Evolutionary conservation across 1,140 invertebrate species (phyloP).

Genomic region (Maconellicoccus hirsutus): DNA sequence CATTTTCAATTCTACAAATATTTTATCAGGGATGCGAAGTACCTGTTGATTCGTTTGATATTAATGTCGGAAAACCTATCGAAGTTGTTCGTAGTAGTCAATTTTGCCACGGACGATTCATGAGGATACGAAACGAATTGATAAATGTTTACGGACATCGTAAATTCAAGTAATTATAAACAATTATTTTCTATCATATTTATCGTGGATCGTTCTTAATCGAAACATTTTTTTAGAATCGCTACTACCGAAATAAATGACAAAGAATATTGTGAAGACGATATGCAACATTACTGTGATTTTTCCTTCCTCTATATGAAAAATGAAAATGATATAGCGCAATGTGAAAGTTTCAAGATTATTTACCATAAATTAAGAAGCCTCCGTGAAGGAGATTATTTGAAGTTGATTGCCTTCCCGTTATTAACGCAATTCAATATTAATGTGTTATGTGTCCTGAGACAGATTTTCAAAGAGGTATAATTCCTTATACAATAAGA

Average conservation of each 20-base stretch:
- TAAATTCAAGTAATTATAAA: background rate
- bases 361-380: background rate
- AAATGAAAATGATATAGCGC: background rate
- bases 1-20: too few species aligned
- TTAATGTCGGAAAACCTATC: background rate
- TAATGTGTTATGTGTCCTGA: background rate
- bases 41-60: background rate
- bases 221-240: background rate
- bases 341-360: background rate
- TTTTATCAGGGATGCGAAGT: too few species aligned
- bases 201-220: too few species aligned
- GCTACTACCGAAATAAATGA: background rate
- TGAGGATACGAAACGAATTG: background rate
- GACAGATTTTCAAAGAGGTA: constrained; percentile 13
- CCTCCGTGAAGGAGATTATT: background rate
- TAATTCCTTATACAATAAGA: too few species aligned
- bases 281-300: background rate
- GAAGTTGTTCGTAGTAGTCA: background rate
- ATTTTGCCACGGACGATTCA: constrained; percentile 4
- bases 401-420: background rate
- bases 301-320: background rate
- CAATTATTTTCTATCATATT: background rate
- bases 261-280: background rate
- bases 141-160: background rate
- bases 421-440: constrained; percentile 15